A percentile compares a stretch with the other conserved stretches of the same genome.
Conservation (phyloP, 2,797 vertebrate species). For the Ctenosaura bakeri region DNA sequence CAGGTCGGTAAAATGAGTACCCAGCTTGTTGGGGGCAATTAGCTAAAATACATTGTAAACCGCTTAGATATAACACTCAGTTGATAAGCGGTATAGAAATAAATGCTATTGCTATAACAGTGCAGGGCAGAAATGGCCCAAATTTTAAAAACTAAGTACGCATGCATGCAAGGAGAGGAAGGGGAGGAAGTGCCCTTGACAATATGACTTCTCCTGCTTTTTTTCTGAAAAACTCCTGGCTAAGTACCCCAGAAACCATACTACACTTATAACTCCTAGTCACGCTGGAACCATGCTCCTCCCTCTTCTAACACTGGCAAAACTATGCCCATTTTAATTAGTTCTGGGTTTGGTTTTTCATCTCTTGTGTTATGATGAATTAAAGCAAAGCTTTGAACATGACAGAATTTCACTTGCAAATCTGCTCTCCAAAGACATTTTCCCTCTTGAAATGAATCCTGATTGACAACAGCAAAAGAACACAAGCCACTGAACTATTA, state of each 20-base stretch:
- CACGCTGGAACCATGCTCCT: background rate
- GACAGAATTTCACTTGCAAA: conserved; percentile 42
- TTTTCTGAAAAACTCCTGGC: background rate
- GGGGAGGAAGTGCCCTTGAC: background rate
- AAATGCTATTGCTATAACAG: too few relatives aligned
- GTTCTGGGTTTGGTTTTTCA: background rate
- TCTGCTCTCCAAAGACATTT: conserved; percentile 59
- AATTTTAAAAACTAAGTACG: background rate
- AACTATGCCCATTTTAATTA: conserved; percentile 19
- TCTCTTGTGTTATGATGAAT: conserved; percentile 5
- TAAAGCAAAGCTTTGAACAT: conserved; percentile 28
- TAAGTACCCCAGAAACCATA: background rate
- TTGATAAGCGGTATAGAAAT: too few relatives aligned
- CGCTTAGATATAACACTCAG: too few relatives aligned
- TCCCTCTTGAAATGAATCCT: conserved; percentile 59
- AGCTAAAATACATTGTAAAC: too few relatives aligned
- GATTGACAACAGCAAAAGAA: conserved; percentile 47
- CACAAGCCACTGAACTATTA: conserved; percentile 52
- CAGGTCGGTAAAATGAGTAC: too few relatives aligned
- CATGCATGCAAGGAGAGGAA: background rate
- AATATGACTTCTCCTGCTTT: background rate
- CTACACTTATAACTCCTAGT: background rate
- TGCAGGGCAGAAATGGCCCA: too few relatives aligned
- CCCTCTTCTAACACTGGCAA: background rate
- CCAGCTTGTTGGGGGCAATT: too few relatives aligned